Conservation (phyloP, 2,888 invertebrate species). For the Gasteruption jaculator region DNA sequence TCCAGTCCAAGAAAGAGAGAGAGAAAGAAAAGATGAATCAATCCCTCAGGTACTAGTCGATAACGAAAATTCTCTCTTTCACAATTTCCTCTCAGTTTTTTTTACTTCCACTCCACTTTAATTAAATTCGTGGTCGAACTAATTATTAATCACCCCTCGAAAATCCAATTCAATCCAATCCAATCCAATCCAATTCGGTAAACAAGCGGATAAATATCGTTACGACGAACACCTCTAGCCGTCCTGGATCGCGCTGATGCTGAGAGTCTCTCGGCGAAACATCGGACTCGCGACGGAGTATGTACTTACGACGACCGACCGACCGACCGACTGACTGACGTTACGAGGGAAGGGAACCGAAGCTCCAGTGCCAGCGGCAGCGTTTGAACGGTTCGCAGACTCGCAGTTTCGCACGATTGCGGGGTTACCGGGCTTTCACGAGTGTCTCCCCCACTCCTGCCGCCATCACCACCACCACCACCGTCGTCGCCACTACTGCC, state of each 20-base stretch:
- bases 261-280: slow-evolving; percentile 12
- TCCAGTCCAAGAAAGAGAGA: too few relatives aligned
- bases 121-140: too few relatives aligned
- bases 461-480: slow-evolving; percentile 4
- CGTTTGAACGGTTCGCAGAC: slow-evolving; percentile 43
- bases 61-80: too few relatives aligned
- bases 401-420: slow-evolving; percentile 25
- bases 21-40: too few relatives aligned
- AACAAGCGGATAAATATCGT: too few relatives aligned
- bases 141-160: too few relatives aligned
- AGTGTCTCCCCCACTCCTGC: slow-evolving; percentile 24
- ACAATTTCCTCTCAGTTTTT: too few relatives aligned
- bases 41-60: too few relatives aligned
- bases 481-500: slow-evolving; percentile 9
- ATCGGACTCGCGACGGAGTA: slow-evolving; percentile 29
- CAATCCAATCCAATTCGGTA: too few relatives aligned
- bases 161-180: too few relatives aligned
- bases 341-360: slow-evolving; percentile 17
- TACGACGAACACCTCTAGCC: background rate
- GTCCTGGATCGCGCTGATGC: background rate
- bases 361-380: slow-evolving; percentile 29
- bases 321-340: slow-evolving; percentile 11
- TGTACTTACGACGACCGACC: slow-evolving; percentile 14
- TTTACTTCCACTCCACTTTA: background rate
- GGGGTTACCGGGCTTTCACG: slow-evolving; percentile 35